Evolutionary conservation across 2,797 vertebrate genomes (phyloP).

Genomic region (Syndactyla subalaris): DNA sequence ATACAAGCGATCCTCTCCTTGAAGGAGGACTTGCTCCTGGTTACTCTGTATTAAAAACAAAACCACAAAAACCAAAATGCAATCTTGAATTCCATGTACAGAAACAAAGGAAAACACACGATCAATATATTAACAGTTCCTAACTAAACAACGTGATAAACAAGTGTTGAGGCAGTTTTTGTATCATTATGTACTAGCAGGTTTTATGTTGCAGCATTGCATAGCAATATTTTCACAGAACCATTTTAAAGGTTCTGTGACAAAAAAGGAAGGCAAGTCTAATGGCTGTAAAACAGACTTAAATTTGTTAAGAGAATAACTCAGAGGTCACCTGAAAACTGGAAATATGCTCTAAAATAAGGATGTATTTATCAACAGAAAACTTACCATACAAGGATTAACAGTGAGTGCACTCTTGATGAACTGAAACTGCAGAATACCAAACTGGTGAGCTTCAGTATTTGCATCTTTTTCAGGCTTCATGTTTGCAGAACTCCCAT

Average conservation of each 20-base stretch:
- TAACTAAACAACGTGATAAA: background rate
- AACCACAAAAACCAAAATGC: background rate
- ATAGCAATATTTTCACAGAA: background rate
- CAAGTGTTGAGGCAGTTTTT: background rate
- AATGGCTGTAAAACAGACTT: background rate
- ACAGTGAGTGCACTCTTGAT: constrained; percentile 98
- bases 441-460: constrained; percentile 76
- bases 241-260: background rate
- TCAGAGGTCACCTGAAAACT: background rate
- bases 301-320: background rate
- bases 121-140: background rate
- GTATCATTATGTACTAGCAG: background rate
- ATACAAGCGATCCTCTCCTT: constrained; percentile 96
- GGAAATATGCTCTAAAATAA: background rate
- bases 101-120: background rate
- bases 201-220: background rate
- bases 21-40: constrained; percentile 97
- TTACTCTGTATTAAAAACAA: constrained; percentile 84
- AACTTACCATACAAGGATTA: constrained; percentile 96
- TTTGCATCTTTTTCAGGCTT: constrained; percentile 63
- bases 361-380: background rate
- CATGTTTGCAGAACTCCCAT: constrained; percentile 70
- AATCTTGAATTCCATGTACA: background rate
- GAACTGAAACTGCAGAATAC: constrained; percentile 96
- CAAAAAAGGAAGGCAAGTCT: background rate